Evolutionary conservation across 2,888 invertebrate genomes (phyloP), one percentile per base, ranked within the genome.

Genomic region (Eristalis tenax): DNA sequence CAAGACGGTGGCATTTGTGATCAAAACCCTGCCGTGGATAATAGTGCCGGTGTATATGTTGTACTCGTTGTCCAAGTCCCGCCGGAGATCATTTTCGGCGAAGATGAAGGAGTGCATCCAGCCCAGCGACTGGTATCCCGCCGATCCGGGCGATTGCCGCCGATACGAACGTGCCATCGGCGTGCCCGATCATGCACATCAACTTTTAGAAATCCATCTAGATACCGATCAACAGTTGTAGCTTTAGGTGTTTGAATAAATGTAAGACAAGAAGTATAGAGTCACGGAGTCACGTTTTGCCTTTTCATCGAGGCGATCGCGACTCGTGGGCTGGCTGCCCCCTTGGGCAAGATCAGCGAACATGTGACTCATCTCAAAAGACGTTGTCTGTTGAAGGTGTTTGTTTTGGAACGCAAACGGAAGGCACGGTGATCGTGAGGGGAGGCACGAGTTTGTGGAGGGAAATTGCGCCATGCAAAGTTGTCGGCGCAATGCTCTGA

Each of bases 121-220:
- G 1, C 93, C 93, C 0, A 93, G 92, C 77, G 93, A 93, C 84
- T 93, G 93, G 93, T 92, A 93, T 91, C 93, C 93, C 2, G 92
- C 91, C 5, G 91, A 91, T 89, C 90, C 92, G 18, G 91, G 90
- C 40, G 91, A 92, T 90, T 91, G 92, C 0, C 90, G 91, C 5
- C 91, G 91, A 75, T 93, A 93, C 76, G 92, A 93, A 80, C 92
- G 92, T 69, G 90, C 92, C 10, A 91, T 93, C 90, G 93, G 93
- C 59, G 90, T 87, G 59, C 87, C 87, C 15, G 87, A 87, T 69
- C 87, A 87, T 73, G 87, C 87, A 23, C 87, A 87, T 66, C 87
- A 87, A 43, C 83, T 87, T 50, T 80, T 87, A 76, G 87, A 87
- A 76, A 87, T 83, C 43, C 83, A 87, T 59, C 76, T 83, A 65